These are phyloP conservation scores for Dusona sp. DNA, from an alignment of 2,888 invertebrate genomes.

Conservation along the genomic window DNA sequence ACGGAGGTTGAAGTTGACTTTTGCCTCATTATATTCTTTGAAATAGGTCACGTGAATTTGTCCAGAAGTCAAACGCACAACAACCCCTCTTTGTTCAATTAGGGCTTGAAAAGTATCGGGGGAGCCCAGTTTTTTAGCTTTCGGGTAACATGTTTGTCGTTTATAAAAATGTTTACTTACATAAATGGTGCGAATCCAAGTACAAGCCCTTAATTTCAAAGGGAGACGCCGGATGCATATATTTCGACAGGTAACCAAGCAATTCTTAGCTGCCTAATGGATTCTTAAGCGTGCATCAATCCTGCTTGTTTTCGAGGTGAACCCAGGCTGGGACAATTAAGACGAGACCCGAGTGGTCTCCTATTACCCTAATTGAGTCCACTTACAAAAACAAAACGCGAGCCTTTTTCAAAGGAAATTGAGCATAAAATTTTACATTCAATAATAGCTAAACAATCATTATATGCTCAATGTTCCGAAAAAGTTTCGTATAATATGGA, in stretches of 20 bases:
- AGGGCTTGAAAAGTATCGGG: neutral
- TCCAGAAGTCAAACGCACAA: neutral
- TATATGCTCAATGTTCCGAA: neutral
- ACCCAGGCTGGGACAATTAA: slow-evolving; percentile 52
- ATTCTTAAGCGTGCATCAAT: slow-evolving; percentile 66
- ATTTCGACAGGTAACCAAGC: slow-evolving; percentile 41
- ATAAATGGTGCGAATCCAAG: slow-evolving; percentile 62
- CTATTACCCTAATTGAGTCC: slow-evolving; percentile 71
- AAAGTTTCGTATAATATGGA: neutral
- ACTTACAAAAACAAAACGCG: slow-evolving; percentile 18
- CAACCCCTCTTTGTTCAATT: neutral
- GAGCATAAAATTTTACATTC: slow-evolving; percentile 28
- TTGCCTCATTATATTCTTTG: neutral
- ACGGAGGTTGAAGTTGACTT: neutral
- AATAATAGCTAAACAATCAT: neutral
- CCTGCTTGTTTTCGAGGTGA: slow-evolving; percentile 38
- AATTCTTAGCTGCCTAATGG: slow-evolving; percentile 73
- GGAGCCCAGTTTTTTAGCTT: neutral
- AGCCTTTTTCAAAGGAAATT: slow-evolving; percentile 43
- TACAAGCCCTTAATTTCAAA: slow-evolving; percentile 42
- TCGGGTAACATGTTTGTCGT: slow-evolving; percentile 2
- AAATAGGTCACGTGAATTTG: neutral
- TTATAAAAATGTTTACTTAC: slow-evolving; percentile 42
- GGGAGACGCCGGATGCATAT: neutral
- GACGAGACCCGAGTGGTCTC: slow-evolving; percentile 62